These are phyloP conservation scores for Pagetopsis macropterus DNA, from an alignment of 2,797 vertebrate species.

Conservation along the genomic window DNA sequence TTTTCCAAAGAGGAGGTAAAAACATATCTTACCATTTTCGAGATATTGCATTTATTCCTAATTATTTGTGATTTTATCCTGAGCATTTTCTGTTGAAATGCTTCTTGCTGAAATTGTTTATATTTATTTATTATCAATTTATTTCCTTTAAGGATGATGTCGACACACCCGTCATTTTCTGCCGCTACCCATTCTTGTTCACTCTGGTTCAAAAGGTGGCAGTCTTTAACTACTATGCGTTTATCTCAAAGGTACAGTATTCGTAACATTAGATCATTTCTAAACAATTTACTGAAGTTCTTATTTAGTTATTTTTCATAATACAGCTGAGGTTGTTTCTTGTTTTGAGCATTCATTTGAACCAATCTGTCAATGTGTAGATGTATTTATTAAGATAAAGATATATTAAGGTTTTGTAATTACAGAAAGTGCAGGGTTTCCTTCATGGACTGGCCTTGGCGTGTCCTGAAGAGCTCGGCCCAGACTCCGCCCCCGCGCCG, in stretches of 20 bases:
- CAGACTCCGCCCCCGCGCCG: conserved; percentile 16
- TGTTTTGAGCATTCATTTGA: not conserved
- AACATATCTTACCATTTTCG: not conserved
- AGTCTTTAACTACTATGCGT: conserved; percentile 44
- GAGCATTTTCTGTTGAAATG: not conserved
- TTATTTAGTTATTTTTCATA: not conserved
- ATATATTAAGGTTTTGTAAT: conserved; percentile 15
- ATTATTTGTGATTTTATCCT: not conserved
- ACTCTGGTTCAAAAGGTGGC: conserved; percentile 62
- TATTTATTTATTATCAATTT: not conserved
- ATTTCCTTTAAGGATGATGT: conserved; percentile 58
- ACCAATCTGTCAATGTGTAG: not conserved
- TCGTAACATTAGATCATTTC: not conserved
- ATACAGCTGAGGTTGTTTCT: not conserved
- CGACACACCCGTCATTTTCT: conserved; percentile 68
- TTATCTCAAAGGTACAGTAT: conserved; percentile 49
- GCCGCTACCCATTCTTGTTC: conserved; percentile 78
- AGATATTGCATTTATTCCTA: not conserved
- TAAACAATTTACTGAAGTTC: not conserved
- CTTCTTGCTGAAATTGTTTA: not conserved
- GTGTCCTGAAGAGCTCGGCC: accelerated
- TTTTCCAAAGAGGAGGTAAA: conserved; percentile 60
- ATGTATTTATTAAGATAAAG: not conserved
- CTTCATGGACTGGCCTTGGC: accelerated
- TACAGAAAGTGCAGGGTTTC: conserved; percentile 4